phyloP scores from a whole-genome alignment of 2,888 invertebrate species.

The Tenodera sinensis region DNA sequence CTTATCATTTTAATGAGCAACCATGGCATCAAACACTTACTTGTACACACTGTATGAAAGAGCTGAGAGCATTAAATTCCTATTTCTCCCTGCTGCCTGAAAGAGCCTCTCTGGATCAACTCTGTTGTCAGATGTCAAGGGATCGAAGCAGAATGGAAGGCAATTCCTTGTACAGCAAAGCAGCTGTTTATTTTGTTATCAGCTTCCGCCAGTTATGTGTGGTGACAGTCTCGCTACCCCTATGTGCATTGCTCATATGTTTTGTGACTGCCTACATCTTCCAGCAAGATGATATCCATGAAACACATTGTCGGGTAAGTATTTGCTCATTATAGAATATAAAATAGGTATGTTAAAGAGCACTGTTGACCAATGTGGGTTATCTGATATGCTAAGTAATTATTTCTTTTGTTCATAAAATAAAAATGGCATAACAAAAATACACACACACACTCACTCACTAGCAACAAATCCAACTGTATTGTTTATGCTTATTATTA shows the following conservation, averaged over 20 bases:
- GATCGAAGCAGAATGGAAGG: slow-evolving; percentile 28
- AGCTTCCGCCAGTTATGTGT: slow-evolving; percentile 78
- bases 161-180: slow-evolving; percentile 31
- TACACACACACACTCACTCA: too few relatives aligned
- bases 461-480: too few relatives aligned
- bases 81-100: slow-evolving; percentile 11
- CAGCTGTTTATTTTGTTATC: slow-evolving; percentile 40
- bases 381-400: too few relatives aligned
- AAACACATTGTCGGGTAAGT: slow-evolving; percentile 91
- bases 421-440: too few relatives aligned
- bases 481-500: too few relatives aligned
- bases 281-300: slow-evolving; percentile 90
- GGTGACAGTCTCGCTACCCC: slow-evolving; percentile 78
- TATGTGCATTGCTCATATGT: slow-evolving; percentile 80
- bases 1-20: neutral
- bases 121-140: neutral
- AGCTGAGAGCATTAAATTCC: neutral
- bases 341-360: too few relatives aligned
- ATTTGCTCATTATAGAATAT: neutral
- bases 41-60: neutral
- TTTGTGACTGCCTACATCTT: slow-evolving; percentile 86
- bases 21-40: neutral
- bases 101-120: neutral
- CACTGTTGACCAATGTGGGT: too few relatives aligned
- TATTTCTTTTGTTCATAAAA: too few relatives aligned